phyloP scores from a whole-genome alignment of 2,888 invertebrate species.

The Itoplectis maculator region DNA sequence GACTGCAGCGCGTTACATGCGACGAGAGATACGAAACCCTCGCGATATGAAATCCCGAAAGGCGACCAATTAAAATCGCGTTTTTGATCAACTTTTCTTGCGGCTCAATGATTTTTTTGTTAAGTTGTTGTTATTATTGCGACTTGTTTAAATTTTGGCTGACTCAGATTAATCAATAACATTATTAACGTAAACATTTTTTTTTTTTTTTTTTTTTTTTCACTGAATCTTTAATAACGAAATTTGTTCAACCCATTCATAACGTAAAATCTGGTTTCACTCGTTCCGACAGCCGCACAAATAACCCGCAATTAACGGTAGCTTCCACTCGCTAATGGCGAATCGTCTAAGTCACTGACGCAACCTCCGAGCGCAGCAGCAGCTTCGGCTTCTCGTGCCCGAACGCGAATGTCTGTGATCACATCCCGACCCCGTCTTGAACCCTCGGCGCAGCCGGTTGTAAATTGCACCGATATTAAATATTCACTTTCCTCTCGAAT shows the following conservation, averaged over 20 bases:
- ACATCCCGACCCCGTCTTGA: conserved; percentile 51
- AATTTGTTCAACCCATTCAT: too few relatives aligned
- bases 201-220: not conserved
- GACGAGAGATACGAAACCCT: not conserved
- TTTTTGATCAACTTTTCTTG: not conserved
- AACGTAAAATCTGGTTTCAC: too few relatives aligned
- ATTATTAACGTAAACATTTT: too few relatives aligned
- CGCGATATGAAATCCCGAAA: not conserved
- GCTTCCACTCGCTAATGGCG: not conserved
- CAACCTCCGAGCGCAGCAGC: not conserved
- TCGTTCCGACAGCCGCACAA: too few relatives aligned
- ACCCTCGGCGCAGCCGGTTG: conserved; percentile 39
- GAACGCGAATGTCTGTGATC: conserved; percentile 53
- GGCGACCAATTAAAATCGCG: not conserved
- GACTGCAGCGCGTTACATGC: not conserved
- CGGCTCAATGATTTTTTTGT: not conserved
- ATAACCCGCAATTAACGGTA: not conserved
- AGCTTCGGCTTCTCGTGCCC: not conserved
- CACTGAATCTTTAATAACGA: not conserved
- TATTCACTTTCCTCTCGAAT: conserved; percentile 63
- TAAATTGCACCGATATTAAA: conserved; percentile 62
- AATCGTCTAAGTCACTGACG: conserved; percentile 4
- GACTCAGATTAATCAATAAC: too few relatives aligned
- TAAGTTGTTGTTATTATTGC: not conserved
- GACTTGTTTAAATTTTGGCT: too few relatives aligned